Conservation (phyloP, 2,113 vertebrate species). For the Pteropus alecto region DNA sequence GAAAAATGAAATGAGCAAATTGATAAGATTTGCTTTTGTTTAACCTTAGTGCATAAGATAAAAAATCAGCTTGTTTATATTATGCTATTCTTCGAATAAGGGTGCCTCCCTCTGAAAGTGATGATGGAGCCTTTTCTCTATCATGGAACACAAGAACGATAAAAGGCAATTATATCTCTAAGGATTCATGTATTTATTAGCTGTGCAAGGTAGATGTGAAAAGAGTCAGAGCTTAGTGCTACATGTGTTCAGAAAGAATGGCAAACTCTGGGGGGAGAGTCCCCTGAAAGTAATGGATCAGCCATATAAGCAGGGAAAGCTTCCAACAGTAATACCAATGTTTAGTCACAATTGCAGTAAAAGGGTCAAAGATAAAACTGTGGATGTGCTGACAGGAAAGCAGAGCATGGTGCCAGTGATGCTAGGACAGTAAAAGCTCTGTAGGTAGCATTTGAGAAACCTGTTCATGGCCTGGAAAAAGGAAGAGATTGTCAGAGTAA, state of each 20-base stretch:
- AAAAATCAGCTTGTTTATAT: not conserved
- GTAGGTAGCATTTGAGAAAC: not conserved
- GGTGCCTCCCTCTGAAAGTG: not conserved
- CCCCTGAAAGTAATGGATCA: not conserved
- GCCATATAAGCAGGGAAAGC: not conserved
- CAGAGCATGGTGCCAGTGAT: not conserved
- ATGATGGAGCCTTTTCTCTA: not conserved
- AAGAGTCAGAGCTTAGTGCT: not conserved
- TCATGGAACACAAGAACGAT: not conserved
- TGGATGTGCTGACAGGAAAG: not conserved
- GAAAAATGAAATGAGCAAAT: not conserved
- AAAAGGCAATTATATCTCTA: not conserved
- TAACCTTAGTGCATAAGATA: not conserved
- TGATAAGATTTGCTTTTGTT: slow-evolving; percentile 26
- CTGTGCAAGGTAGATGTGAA: not conserved
- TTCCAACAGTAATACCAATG: not conserved
- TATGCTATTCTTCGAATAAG: not conserved
- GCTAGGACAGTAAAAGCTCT: not conserved
- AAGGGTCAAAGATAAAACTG: not conserved
- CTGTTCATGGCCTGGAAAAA: not conserved
- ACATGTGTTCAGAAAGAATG: not conserved
- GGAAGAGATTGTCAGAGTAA: not conserved
- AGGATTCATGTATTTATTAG: not conserved
- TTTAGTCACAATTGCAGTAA: slow-evolving; percentile 8
- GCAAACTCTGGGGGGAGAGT: not conserved